phyloP scores from a whole-genome alignment of 1,140 invertebrate genomes.

The Forficula auricularia region DNA sequence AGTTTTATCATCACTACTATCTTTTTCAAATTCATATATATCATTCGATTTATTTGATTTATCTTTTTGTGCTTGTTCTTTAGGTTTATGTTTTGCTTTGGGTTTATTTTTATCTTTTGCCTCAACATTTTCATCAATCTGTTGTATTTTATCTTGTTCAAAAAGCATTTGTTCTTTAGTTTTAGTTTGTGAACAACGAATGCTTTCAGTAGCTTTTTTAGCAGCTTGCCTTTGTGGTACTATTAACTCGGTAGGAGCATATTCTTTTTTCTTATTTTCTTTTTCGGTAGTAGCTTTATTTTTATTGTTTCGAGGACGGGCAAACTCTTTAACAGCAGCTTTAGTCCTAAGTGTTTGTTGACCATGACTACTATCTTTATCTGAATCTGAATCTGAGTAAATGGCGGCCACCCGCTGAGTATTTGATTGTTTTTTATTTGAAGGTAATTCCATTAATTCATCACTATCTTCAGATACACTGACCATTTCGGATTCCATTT shows the following conservation, averaged over 20 bases:
- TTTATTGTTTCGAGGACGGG: conserved; percentile 1
- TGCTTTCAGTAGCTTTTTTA: conserved; percentile 75
- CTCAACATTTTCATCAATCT: conserved; percentile 9
- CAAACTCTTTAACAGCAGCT: conserved; percentile 64
- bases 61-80: conserved; percentile 1
- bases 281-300: conserved; percentile 25
- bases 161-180: conserved; percentile 10
- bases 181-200: conserved; percentile 30
- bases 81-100: conserved; percentile 12
- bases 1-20: conserved; percentile 38
- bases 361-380: conserved; percentile 19
- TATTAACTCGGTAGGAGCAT: conserved; percentile 56
- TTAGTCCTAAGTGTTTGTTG: conserved; percentile 49
- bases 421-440: conserved; percentile 22
- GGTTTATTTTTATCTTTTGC: conserved; percentile 14
- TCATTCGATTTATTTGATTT: conserved; percentile 21
- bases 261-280: conserved; percentile 43
- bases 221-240: conserved; percentile 81
- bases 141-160: conserved; percentile 18
- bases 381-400: conserved; percentile 53
- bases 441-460: conserved; percentile 31
- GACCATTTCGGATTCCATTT: conserved; percentile 48
- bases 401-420: conserved; percentile 35
- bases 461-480: conserved; percentile 41
- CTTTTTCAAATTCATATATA: conserved; percentile 43